Conservation (phyloP, 1,140 invertebrate genomes). For the Hyles euphorbiae region DNA sequence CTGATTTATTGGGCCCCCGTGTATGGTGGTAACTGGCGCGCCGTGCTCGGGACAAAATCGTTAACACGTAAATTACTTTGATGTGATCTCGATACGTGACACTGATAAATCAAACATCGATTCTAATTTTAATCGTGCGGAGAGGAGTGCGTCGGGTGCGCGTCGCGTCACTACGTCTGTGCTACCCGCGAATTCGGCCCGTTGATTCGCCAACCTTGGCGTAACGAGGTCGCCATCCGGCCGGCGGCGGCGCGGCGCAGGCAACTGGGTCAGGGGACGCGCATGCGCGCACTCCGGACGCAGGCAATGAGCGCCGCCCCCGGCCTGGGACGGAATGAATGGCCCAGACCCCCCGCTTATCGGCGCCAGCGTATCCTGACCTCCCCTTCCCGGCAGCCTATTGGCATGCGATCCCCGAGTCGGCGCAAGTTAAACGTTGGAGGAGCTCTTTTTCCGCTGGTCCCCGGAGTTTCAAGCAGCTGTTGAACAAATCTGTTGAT, state of each 20-base stretch:
- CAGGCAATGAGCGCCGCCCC: conserved; percentile 65
- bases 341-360: conserved; percentile 47
- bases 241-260: conserved; percentile 38
- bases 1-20: no score
- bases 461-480: conserved; percentile 35
- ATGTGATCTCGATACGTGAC: conserved; percentile 7
- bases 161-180: conserved; percentile 53
- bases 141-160: conserved; percentile 15
- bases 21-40: no score
- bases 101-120: conserved; percentile 14
- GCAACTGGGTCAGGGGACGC: conserved; percentile 63
- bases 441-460: conserved; percentile 36
- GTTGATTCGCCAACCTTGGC: conserved; percentile 66
- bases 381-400: conserved; percentile 45
- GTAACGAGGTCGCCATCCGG: conserved; percentile 53
- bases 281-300: conserved; percentile 62
- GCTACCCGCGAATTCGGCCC: conserved; percentile 44
- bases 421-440: conserved; percentile 21
- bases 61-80: conserved; percentile 1
- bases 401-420: conserved; percentile 13
- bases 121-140: conserved; percentile 24
- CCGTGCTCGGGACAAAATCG: no score
- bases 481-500: conserved; percentile 63
- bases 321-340: conserved; percentile 56
- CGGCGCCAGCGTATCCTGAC: conserved; percentile 41